A percentile compares a stretch with the other conserved stretches of the same genome.
Evolutionary conservation across 2,113 vertebrate genomes (phyloP).

Genomic region (Ariopsis seemanni): DNA sequence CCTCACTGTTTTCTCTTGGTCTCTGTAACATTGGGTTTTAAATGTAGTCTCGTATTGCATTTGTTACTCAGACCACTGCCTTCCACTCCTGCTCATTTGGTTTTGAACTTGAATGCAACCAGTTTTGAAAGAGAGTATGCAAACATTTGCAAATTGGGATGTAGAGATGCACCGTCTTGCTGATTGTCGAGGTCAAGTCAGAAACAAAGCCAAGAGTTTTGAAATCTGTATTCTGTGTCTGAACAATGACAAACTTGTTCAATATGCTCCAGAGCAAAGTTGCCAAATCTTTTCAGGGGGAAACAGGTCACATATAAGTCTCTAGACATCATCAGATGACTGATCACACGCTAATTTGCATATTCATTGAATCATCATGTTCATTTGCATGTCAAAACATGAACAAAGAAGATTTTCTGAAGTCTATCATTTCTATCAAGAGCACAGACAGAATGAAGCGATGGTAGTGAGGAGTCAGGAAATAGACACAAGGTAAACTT

Average conservation of each 20-base stretch:
- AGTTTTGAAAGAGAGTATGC: constrained; percentile 9
- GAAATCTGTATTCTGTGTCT: background rate
- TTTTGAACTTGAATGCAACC: constrained; percentile 18
- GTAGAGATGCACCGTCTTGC: background rate
- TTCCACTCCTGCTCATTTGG: constrained; percentile 19
- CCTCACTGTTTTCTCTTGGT: background rate
- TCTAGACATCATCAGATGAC: background rate
- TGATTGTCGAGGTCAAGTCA: background rate
- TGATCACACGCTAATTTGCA: background rate
- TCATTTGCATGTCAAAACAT: constrained; percentile 2
- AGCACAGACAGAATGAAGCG: background rate
- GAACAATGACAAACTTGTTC: background rate
- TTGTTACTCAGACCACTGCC: constrained; percentile 4
- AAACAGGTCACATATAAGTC: background rate
- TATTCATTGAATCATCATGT: background rate
- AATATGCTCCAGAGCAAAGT: background rate
- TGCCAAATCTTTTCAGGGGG: background rate
- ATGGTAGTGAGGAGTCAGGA: no score
- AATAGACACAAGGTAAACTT: no score
- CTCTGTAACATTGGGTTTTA: background rate
- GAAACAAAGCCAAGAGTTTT: background rate
- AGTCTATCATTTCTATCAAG: background rate
- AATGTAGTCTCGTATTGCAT: background rate
- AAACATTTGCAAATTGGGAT: constrained; percentile 13
- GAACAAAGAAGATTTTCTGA: background rate